Conservation (phyloP, 2,888 invertebrate genomes). For the Morpho deidamia region DNA sequence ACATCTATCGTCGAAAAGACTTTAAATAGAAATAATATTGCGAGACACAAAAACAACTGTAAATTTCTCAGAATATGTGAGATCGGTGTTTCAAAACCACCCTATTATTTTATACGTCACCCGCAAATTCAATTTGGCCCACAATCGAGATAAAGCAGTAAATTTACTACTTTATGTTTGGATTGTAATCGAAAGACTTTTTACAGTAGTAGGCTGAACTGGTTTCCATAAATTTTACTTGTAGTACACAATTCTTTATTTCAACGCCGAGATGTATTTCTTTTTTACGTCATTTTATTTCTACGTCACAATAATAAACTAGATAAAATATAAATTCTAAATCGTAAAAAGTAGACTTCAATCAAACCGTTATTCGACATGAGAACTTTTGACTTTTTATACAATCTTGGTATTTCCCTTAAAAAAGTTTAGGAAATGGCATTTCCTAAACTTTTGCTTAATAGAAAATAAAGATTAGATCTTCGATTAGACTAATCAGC, state of each 20-base stretch:
- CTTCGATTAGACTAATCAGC: no score
- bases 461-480: no score
- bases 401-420: not conserved
- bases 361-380: no score
- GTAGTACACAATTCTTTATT: no score
- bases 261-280: no score
- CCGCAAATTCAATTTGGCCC: slow-evolving; percentile 19
- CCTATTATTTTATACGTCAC: slow-evolving; percentile 9
- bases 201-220: slow-evolving; percentile 1
- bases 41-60: not conserved
- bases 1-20: no score
- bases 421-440: not conserved
- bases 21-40: not conserved
- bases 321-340: no score
- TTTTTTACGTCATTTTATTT: no score
- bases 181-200: slow-evolving; percentile 8
- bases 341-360: no score
- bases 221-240: not conserved
- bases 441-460: not conserved
- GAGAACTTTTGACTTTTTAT: no score
- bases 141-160: slow-evolving; percentile 17
- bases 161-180: slow-evolving; percentile 17
- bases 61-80: not conserved
- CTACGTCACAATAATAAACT: no score
- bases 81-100: slow-evolving; percentile 1